A percentile compares a stretch with the other conserved stretches of the same genome.
Conservation (phyloP, 2,113 vertebrate genomes). For the Lasiurus cinereus region DNA sequence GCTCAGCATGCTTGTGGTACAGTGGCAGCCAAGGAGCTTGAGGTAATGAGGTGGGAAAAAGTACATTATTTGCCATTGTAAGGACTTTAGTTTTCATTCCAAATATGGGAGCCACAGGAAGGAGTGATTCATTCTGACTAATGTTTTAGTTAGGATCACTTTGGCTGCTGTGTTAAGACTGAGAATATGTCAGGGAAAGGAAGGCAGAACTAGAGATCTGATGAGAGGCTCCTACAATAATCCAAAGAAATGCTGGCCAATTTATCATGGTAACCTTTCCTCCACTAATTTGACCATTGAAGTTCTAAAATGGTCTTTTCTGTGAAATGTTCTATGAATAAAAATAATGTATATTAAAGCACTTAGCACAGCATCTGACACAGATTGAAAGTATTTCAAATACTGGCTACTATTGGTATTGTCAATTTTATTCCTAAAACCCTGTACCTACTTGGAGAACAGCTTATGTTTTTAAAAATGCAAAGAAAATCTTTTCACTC, state of each 20-base stretch:
- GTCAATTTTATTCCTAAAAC: not conserved
- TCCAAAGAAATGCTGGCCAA: not conserved
- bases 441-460: not conserved
- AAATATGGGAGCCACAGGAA: not conserved
- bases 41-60: not conserved
- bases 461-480: constrained; percentile 32
- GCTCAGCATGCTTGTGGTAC: not conserved
- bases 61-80: not conserved
- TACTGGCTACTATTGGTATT: not conserved
- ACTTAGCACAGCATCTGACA: not conserved
- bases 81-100: not conserved
- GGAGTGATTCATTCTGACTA: constrained; percentile 1
- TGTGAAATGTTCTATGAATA: not conserved
- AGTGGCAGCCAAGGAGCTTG: not conserved
- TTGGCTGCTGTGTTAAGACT: not conserved
- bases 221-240: not conserved
- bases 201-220: not conserved
- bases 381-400: not conserved
- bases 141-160: not conserved
- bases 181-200: not conserved
- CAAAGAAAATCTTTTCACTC: constrained; percentile 27
- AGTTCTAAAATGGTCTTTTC: not conserved
- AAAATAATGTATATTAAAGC: not conserved
- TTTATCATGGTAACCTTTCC: not conserved
- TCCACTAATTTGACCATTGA: not conserved